Percentiles rank a stretch among this genome's conserved stretches.
Evolutionary conservation across 1,140 invertebrate genomes (phyloP).

Genomic region (Aphelinus certus): DNA sequence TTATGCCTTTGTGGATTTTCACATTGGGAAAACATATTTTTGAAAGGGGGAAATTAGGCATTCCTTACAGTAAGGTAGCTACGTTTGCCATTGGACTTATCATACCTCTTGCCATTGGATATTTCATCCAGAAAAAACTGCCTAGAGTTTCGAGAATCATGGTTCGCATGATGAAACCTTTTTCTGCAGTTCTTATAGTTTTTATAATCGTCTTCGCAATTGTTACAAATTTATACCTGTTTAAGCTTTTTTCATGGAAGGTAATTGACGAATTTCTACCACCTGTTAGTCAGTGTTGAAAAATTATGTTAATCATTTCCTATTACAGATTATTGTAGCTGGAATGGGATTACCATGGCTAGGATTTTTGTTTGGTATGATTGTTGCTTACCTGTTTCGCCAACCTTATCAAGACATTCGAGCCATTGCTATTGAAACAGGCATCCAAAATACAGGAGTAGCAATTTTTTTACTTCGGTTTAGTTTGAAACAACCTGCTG

Average conservation of each 20-base stretch:
- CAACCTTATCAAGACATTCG: conserved; percentile 76
- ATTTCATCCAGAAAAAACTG: conserved; percentile 76
- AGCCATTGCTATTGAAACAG: conserved; percentile 92
- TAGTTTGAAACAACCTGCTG: conserved; percentile 76
- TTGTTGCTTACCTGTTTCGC: conserved; percentile 69
- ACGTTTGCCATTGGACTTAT: conserved; percentile 81
- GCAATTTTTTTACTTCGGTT: conserved; percentile 84
- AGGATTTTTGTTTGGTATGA: conserved; percentile 83
- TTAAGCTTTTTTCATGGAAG: conserved; percentile 87
- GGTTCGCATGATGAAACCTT: conserved; percentile 85
- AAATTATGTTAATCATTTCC: conserved; percentile 25
- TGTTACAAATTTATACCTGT: conserved; percentile 90
- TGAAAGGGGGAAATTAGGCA: conserved; percentile 72
- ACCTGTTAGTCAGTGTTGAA: conserved; percentile 21
- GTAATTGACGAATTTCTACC: conserved; percentile 64
- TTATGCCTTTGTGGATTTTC: conserved; percentile 96
- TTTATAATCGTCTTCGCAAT: conserved; percentile 94
- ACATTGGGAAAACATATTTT: conserved; percentile 89
- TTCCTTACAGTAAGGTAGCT: conserved; percentile 86
- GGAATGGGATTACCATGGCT: conserved; percentile 88
- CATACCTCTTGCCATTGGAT: conserved; percentile 83
- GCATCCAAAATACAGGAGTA: conserved; percentile 95
- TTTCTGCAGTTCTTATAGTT: conserved; percentile 83
- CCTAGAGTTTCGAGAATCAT: conserved; percentile 76
- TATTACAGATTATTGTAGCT: conserved; percentile 77